phyloP scores from a whole-genome alignment of 1,140 invertebrate genomes.

The Aplysia californica region DNA sequence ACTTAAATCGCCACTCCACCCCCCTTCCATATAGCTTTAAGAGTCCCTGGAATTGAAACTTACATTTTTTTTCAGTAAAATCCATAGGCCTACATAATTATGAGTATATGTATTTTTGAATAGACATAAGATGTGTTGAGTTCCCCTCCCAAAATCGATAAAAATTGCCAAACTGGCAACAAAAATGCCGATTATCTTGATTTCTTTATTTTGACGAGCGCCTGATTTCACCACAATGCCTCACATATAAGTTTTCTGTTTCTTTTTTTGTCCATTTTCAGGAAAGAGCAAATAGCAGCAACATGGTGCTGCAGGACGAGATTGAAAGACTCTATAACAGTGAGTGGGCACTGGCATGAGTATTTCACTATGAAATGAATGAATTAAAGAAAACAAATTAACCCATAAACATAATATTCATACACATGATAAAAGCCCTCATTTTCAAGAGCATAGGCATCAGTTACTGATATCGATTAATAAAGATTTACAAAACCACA shows the following conservation, averaged over 20 bases:
- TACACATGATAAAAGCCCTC: background rate
- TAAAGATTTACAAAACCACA: background rate
- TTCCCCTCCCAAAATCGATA: background rate
- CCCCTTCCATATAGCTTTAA: no score
- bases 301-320: conserved; percentile 1
- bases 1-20: no score
- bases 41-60: no score
- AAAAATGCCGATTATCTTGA: background rate
- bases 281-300: background rate
- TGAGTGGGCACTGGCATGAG: background rate
- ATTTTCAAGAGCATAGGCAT: background rate
- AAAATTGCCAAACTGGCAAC: background rate
- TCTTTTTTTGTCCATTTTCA: background rate
- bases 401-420: background rate
- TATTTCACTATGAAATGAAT: background rate
- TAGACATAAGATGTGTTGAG: background rate
- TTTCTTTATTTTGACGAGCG: background rate
- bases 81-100: background rate
- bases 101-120: background rate
- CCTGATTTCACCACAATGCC: no score
- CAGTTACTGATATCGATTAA: background rate
- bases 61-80: background rate
- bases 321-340: conserved; percentile 7
- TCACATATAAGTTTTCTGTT: background rate
- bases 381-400: background rate